A percentile compares a stretch with the other conserved stretches of the same genome.
phyloP scores from a whole-genome alignment of 2,888 invertebrate genomes.

The Aradus depressus region DNA sequence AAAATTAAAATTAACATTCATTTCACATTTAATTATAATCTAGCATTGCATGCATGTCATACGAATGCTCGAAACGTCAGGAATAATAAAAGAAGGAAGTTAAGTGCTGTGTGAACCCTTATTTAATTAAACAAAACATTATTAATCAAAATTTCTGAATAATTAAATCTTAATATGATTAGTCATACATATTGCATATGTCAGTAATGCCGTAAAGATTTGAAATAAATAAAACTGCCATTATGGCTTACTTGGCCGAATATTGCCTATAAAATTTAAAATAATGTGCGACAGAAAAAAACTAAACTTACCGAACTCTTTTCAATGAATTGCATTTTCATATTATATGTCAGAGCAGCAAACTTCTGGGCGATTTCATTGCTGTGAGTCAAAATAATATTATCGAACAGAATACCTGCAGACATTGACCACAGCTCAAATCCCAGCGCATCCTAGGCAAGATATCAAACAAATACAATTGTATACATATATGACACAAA shows the following conservation, averaged over 20 bases:
- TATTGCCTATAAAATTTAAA: background rate
- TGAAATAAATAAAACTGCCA: background rate
- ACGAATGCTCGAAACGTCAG: no score
- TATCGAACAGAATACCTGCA: constrained; percentile 86
- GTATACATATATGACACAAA: background rate
- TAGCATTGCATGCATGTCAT: no score
- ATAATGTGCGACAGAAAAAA: background rate
- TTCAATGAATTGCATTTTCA: constrained; percentile 71
- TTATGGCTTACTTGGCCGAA: background rate
- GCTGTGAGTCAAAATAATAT: constrained; percentile 82
- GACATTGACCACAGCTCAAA: constrained; percentile 99
- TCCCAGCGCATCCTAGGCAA: constrained; percentile 72
- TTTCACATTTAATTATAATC: no score
- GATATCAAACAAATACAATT: constrained; percentile 3
- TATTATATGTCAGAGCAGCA: constrained; percentile 70
- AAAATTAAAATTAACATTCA: no score
- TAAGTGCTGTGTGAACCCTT: background rate
- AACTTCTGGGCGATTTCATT: constrained; percentile 61
- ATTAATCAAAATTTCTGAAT: background rate
- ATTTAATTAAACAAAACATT: background rate
- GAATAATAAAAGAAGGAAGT: no score
- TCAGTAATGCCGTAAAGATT: background rate
- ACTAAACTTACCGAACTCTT: constrained; percentile 61
- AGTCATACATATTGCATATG: background rate
- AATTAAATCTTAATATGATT: background rate